A percentile compares a stretch with the other conserved stretches of the same genome.
Evolutionary conservation across 2,888 invertebrate species (phyloP).

Genomic region (Polylopha cassiicola): DNA sequence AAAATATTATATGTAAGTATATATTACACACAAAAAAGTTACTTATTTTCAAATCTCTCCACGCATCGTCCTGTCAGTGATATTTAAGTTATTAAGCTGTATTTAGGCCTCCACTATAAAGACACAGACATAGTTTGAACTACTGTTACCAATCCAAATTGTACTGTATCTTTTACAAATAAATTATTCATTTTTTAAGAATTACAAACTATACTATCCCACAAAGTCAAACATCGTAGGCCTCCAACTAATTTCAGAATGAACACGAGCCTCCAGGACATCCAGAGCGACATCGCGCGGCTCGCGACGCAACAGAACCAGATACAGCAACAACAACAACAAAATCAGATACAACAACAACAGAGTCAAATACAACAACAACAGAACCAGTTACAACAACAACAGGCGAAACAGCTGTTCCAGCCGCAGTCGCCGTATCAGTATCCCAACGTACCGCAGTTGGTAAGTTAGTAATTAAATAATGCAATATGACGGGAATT

Average conservation of each 20-base stretch:
- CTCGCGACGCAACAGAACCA: constrained; percentile 83
- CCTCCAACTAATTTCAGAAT: constrained; percentile 80
- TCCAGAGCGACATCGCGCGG: constrained; percentile 95
- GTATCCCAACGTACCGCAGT: constrained; percentile 72
- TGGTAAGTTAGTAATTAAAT: constrained; percentile 54
- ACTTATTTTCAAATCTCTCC: no score
- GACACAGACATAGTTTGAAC: no score
- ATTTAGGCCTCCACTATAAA: no score
- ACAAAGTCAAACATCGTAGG: no score
- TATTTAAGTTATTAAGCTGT: no score
- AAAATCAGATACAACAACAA: constrained; percentile 71
- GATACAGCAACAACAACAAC: constrained; percentile 69
- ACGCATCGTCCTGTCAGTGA: no score
- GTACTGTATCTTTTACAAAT: no score
- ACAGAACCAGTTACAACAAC: constrained; percentile 66
- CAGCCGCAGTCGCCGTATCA: constrained; percentile 70
- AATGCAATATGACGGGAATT: constrained; percentile 4
- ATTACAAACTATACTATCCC: no score
- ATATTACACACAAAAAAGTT: no score
- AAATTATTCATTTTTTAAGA: no score
- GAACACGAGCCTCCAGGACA: constrained; percentile 95
- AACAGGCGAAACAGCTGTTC: constrained; percentile 37
- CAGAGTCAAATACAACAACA: constrained; percentile 54
- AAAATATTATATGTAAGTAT: no score
- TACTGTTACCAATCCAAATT: no score